Evolutionary conservation across 53 echinoderm and acorn worm genomes (phyloP).

Genomic region (Mesocentrotus franciscanus): DNA sequence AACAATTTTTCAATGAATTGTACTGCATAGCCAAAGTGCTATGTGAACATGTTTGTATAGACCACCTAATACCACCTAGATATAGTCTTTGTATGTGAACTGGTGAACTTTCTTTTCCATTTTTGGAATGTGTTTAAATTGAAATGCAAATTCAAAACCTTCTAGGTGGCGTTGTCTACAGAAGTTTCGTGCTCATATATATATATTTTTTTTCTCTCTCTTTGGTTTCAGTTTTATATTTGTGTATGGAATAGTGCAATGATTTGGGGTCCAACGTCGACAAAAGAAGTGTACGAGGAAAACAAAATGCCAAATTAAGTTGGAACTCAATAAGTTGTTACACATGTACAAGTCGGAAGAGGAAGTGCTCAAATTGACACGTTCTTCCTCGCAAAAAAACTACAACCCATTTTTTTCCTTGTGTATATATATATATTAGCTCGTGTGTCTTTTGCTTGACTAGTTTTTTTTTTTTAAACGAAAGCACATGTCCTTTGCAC

Average conservation of each 20-base stretch:
- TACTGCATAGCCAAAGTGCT: slow-evolving; percentile 57
- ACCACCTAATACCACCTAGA: slow-evolving; percentile 67
- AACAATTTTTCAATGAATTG: slow-evolving; percentile 52
- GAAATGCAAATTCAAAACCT: neutral
- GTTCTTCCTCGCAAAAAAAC: neutral
- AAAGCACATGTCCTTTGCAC: slow-evolving; percentile 43
- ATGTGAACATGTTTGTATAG: slow-evolving; percentile 58
- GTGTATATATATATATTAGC: slow-evolving; percentile 55
- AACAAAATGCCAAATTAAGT: slow-evolving; percentile 49
- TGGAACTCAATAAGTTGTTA: slow-evolving; percentile 52
- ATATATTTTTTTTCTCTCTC: slow-evolving; percentile 56
- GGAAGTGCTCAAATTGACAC: neutral
- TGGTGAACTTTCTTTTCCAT: slow-evolving; percentile 58
- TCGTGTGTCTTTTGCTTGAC: slow-evolving; percentile 47
- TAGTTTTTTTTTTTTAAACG: slow-evolving; percentile 33
- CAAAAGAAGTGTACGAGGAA: neutral
- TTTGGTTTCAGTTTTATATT: slow-evolving; percentile 68
- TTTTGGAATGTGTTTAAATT: slow-evolving; percentile 33
- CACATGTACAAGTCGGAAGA: slow-evolving; percentile 40
- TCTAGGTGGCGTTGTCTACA: slow-evolving; percentile 54
- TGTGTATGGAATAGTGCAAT: slow-evolving; percentile 71
- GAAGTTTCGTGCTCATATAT: slow-evolving; percentile 58
- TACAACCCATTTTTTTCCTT: slow-evolving; percentile 11
- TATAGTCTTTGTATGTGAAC: slow-evolving; percentile 64
- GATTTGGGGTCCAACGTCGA: slow-evolving; percentile 57